These are phyloP conservation scores for Chymomyza costata DNA, from an alignment of 1,140 invertebrate genomes.

Conservation along the genomic window DNA sequence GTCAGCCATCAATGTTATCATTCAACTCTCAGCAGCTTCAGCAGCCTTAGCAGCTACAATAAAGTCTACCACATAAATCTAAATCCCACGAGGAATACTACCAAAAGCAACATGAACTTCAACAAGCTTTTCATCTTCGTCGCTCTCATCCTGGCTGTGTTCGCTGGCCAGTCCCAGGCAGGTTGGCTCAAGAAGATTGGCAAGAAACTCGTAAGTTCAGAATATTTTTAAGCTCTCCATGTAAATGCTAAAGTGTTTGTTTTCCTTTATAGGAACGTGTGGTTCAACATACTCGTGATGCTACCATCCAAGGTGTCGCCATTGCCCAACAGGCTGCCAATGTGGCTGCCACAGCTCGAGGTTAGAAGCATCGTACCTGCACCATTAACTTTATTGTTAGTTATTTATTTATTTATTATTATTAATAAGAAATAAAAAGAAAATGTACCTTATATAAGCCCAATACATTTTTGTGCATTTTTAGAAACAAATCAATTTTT, in stretches of 20 bases:
- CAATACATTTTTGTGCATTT: too few relatives aligned
- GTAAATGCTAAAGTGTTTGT: not conserved
- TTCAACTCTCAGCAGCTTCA: not conserved
- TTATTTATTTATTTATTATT: slow-evolving; percentile 10
- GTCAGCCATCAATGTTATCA: not conserved
- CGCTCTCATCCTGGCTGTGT: slow-evolving; percentile 16
- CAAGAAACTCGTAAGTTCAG: slow-evolving; percentile 38
- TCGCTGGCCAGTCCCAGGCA: slow-evolving; percentile 30
- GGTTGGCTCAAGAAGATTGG: slow-evolving; percentile 42
- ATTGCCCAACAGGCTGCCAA: slow-evolving; percentile 55
- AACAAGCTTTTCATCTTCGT: slow-evolving; percentile 25
- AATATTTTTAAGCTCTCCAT: not conserved
- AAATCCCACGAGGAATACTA: not conserved
- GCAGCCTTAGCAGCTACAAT: slow-evolving; percentile 3
- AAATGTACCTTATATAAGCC: too few relatives aligned
- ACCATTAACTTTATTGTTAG: not conserved
- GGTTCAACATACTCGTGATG: slow-evolving; percentile 52
- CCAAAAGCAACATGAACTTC: slow-evolving; percentile 22
- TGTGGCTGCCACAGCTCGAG: slow-evolving; percentile 47
- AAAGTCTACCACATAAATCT: not conserved
- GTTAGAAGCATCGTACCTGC: slow-evolving; percentile 22
- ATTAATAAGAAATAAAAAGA: too few relatives aligned
- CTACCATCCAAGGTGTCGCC: slow-evolving; percentile 45
- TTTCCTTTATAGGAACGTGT: slow-evolving; percentile 37
- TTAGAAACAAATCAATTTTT: too few relatives aligned